These are phyloP conservation scores for Thamnaconus septentrionalis DNA, from an alignment of 2,113 vertebrate species.

Conservation along the genomic window DNA sequence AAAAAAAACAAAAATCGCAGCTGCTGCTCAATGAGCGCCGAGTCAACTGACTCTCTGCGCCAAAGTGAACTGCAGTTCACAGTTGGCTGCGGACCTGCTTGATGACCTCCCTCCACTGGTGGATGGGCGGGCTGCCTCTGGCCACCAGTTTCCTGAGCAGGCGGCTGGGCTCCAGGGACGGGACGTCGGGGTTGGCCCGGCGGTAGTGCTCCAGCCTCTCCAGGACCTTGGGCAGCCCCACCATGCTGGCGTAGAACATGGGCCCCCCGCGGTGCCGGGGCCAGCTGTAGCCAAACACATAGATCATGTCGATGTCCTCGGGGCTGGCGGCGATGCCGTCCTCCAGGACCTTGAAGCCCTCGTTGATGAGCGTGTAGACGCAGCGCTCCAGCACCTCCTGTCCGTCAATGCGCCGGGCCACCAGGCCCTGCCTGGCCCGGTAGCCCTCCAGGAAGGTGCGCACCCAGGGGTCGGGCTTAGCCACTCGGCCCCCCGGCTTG, in stretches of 20 bases:
- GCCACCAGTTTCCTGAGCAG: conserved; percentile 84
- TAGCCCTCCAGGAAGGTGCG: conserved; percentile 80
- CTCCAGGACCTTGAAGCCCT: conserved; percentile 86
- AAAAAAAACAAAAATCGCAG: too few species aligned
- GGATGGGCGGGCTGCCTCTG: conserved; percentile 82
- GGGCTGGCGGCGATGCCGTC: conserved; percentile 84
- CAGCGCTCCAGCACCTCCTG: conserved; percentile 90
- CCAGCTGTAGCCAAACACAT: conserved; percentile 88
- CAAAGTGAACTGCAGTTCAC: conserved; percentile 57
- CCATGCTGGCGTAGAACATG: conserved; percentile 86
- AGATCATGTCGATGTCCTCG: conserved; percentile 89
- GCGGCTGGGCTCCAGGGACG: conserved; percentile 77
- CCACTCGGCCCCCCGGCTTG: conserved; percentile 72
- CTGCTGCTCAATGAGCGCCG: too few species aligned
- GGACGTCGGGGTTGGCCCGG: conserved; percentile 79
- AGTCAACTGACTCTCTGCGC: too few species aligned
- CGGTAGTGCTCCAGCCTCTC: conserved; percentile 83
- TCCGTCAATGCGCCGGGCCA: conserved; percentile 68
- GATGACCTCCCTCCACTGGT: conserved; percentile 80
- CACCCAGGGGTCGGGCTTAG: conserved; percentile 83
- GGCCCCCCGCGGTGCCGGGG: conserved; percentile 87
- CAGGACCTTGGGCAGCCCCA: conserved; percentile 81
- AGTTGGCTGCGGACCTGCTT: conserved; percentile 73
- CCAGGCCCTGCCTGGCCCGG: conserved; percentile 74
- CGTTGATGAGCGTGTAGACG: conserved; percentile 84